Evolutionary conservation across 2,113 vertebrate species (phyloP).

Genomic region (Nycticryphes semicollaris): DNA sequence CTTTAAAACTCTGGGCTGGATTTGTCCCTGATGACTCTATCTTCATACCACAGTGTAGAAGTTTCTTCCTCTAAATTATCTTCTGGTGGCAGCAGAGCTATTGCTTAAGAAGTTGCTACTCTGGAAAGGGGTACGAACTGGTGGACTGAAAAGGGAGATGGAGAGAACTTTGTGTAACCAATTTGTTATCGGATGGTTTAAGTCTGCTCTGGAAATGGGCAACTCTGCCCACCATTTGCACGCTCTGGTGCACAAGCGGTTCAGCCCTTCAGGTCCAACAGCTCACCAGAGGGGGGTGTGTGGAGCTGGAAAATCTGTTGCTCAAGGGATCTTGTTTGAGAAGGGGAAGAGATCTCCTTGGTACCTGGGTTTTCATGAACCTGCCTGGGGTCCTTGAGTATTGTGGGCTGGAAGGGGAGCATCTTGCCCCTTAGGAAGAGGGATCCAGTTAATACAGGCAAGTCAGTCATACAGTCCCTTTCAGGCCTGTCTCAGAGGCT

Average conservation of each 20-base stretch:
- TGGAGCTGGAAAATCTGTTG: not conserved
- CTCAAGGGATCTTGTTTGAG: not conserved
- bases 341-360: not conserved
- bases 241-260: accelerated
- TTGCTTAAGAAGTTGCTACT: not conserved
- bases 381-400: not conserved
- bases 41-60: not conserved
- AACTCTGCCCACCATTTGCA: not conserved
- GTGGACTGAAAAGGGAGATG: not conserved
- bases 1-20: not conserved
- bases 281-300: too few relatives aligned
- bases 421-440: not conserved
- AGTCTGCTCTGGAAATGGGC: not conserved
- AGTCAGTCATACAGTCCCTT: not conserved
- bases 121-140: not conserved
- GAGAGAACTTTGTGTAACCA: accelerated
- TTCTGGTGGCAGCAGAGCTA: not conserved
- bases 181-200: not conserved
- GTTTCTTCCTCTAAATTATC: not conserved
- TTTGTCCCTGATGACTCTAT: not conserved
- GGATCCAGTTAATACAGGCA: not conserved
- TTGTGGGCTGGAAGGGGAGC: not conserved
- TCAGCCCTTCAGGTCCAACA: not conserved
- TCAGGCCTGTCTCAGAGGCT: not conserved
- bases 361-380: accelerated